A percentile compares a stretch with the other conserved stretches of the same genome.
Conservation (phyloP, 2,113 vertebrate species). For the Polypterus bichir region DNA sequence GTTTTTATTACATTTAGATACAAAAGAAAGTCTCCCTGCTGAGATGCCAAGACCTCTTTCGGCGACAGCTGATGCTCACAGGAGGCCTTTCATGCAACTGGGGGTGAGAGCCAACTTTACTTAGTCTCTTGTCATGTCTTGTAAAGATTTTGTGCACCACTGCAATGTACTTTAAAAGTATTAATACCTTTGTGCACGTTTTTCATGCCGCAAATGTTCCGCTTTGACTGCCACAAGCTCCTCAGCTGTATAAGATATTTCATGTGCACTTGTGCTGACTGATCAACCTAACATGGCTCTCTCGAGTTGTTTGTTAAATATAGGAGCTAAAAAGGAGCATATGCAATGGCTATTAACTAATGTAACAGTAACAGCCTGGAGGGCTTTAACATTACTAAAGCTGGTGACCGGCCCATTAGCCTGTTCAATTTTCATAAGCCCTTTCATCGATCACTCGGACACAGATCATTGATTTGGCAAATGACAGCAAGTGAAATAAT, state of each 20-base stretch:
- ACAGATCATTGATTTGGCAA: conserved; percentile 68
- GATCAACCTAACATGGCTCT: conserved; percentile 12
- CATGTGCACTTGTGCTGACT: conserved; percentile 2
- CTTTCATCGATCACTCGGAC: conserved; percentile 58
- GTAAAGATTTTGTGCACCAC: too few relatives aligned
- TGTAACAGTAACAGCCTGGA: conserved; percentile 48
- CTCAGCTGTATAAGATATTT: neutral
- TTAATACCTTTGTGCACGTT: too few relatives aligned
- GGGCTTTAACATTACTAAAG: conserved; percentile 34
- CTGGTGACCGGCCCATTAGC: conserved; percentile 44
- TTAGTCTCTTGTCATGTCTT: too few relatives aligned
- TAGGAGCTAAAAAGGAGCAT: conserved; percentile 32
- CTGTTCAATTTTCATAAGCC: conserved; percentile 42
- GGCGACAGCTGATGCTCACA: too few relatives aligned
- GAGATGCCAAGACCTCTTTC: too few relatives aligned
- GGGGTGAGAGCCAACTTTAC: too few relatives aligned
- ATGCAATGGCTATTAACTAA: conserved; percentile 49
- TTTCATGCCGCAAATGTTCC: too few relatives aligned
- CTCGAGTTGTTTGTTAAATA: conserved; percentile 10
- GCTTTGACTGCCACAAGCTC: too few relatives aligned
- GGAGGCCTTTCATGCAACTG: too few relatives aligned
- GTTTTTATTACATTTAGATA: too few relatives aligned
- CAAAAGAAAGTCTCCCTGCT: too few relatives aligned
- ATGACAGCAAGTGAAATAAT: conserved; percentile 59
- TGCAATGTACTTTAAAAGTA: too few relatives aligned